Percentiles rank a stretch among this genome's conserved stretches.
Conservation (phyloP, 2,888 invertebrate species). For the Mythimna ferrago region DNA sequence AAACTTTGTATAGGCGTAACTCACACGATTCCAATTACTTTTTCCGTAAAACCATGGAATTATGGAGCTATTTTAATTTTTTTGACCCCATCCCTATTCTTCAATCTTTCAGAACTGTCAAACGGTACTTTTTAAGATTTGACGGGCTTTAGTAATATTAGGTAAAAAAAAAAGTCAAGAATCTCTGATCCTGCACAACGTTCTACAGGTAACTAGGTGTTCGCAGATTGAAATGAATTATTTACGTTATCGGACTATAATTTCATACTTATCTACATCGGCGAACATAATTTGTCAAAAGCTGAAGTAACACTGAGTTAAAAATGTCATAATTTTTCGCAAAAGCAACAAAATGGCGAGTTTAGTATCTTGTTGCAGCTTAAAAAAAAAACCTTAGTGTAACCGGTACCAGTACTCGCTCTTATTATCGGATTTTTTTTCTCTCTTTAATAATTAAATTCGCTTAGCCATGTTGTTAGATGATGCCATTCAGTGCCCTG, state of each 20-base stretch:
- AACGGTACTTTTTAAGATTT: too few species aligned
- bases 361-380: not conserved
- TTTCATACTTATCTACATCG: not conserved
- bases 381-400: not conserved
- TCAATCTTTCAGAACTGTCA: too few species aligned
- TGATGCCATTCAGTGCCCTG: not conserved
- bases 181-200: not conserved
- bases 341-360: not conserved
- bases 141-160: not conserved
- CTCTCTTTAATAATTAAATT: not conserved
- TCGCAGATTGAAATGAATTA: constrained; percentile 4
- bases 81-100: too few species aligned
- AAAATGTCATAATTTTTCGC: not conserved
- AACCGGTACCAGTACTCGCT: not conserved
- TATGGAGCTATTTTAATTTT: too few species aligned
- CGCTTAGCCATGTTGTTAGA: not conserved
- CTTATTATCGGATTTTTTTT: not conserved
- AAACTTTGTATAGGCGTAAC: too few species aligned
- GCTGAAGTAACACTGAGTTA: not conserved
- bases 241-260: not conserved
- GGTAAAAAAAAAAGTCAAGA: not conserved
- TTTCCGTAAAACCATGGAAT: too few species aligned
- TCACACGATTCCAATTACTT: too few species aligned
- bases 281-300: not conserved
- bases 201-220: not conserved